Conservation (phyloP, 2,113 vertebrate genomes). For the Candoia aspera region DNA sequence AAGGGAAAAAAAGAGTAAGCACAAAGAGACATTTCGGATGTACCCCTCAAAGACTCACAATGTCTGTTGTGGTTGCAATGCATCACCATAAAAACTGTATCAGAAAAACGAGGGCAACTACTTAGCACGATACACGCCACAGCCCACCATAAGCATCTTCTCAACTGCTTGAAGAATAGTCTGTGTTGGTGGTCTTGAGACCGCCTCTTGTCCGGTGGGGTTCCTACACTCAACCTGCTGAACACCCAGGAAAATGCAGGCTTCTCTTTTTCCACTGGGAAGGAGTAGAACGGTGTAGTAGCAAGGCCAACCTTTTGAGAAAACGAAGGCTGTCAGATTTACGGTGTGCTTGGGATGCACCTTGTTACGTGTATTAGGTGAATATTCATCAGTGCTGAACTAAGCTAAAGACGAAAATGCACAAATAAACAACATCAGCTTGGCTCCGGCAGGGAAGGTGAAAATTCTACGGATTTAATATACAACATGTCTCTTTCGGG, state of each 20-base stretch:
- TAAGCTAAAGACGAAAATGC: conserved; percentile 50
- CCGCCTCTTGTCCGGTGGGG: no score
- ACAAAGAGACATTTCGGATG: not conserved
- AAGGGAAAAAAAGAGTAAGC: conserved; percentile 31
- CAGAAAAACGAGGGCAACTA: conserved; percentile 41
- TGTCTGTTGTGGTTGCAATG: conserved; percentile 37
- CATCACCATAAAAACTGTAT: conserved; percentile 56
- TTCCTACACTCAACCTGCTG: conserved; percentile 27
- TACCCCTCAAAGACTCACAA: conserved; percentile 34
- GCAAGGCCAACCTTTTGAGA: conserved; percentile 47
- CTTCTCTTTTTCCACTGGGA: conserved; percentile 35
- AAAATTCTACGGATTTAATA: conserved; percentile 61
- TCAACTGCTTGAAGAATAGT: not conserved
- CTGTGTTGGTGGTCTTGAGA: no score
- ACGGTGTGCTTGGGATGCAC: conserved; percentile 49
- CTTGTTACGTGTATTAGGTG: conserved; percentile 65
- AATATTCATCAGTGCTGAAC: conserved; percentile 64
- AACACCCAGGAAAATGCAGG: not conserved
- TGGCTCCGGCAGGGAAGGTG: conserved; percentile 35
- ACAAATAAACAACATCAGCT: conserved; percentile 64
- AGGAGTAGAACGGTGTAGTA: conserved; percentile 52
- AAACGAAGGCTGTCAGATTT: conserved; percentile 60
- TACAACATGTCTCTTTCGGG: conserved; percentile 50
- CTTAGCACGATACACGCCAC: conserved; percentile 43
- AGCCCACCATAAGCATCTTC: not conserved